These are phyloP conservation scores for Phrynocephalus vlangalii DNA, from an alignment of 2,797 vertebrate species.

Conservation along the genomic window DNA sequence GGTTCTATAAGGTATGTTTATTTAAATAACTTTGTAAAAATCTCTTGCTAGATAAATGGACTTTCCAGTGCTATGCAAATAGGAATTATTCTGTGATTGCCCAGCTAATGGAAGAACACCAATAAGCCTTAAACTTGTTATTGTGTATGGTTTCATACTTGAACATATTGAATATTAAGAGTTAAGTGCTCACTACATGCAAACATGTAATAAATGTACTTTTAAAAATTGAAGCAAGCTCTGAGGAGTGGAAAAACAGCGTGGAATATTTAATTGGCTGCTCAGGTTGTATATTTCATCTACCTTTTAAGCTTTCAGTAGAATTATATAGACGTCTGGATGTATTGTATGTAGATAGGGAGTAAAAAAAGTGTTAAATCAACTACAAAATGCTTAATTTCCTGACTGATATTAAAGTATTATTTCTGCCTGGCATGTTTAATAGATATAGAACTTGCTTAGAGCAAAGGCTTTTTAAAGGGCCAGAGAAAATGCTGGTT, in stretches of 20 bases:
- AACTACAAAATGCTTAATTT: conserved; percentile 6
- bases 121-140: conserved; percentile 8
- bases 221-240: neutral
- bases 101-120: conserved; percentile 1
- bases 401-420: conserved; percentile 11
- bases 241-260: neutral
- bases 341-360: conserved; percentile 45
- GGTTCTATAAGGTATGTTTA: conserved; percentile 78
- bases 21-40: conserved; percentile 31
- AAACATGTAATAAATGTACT: neutral
- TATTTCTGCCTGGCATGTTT: conserved; percentile 36
- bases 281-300: conserved; percentile 12
- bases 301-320: conserved; percentile 15
- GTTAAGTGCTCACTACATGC: neutral
- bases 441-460: conserved; percentile 47
- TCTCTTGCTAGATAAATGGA: neutral
- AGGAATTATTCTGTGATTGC: conserved; percentile 40
- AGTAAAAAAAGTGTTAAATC: conserved; percentile 24
- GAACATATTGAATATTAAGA: neutral
- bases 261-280: neutral
- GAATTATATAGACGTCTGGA: conserved; percentile 24
- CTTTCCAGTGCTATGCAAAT: conserved; percentile 4
- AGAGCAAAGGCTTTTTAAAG: conserved; percentile 26
- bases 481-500: conserved; percentile 28
- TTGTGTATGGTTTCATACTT: neutral